Evolutionary conservation across 2,797 vertebrate species (phyloP), one percentile per base, ranked within the genome.

Genomic region (Ciconia nigra): DNA sequence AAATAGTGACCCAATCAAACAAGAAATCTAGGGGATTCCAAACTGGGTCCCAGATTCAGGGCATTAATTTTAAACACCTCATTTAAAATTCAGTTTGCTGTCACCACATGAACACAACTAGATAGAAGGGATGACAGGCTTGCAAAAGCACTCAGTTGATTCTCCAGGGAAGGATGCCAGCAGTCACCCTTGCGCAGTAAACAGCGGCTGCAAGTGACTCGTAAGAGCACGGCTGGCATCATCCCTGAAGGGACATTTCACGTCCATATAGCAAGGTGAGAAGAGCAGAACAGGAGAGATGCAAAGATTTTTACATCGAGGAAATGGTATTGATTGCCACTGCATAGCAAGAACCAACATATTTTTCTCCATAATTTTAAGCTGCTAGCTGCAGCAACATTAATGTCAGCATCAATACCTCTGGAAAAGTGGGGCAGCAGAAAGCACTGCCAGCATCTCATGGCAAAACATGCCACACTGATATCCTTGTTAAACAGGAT

Each of bases 401-500:
- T 89, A 2, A 6, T 15, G 63, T 93, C 94, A 77, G 81, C 70
- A 90, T 57, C 91, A 42, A 90, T 87, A 77, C 67, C 80, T 72
- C 78, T 31, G 76, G 80, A 93, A 95, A 98, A 97, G 82, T 89
- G 93, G 89, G 85, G 61, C 92, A 96, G 90, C 73, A 80, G 25
- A 76, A 90, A 91, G 79, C 86, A 87, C 92, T 93, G 83, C 86
- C 90, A 92, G 92, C 79, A 74, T 83, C 89, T 92, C 92, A 79
- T 74, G 69, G 95, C 80, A 92, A 83, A 94, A 87, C 77, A 91
- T 35, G 63, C 83, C 90, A 83, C 24, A 15, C 29, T 25, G 85
- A 95, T 87, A 88, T 57, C 77, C 94, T 55, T 91, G 91, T 92
- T 96, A 81, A 95, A 96, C 7, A 86, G 54, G 77, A 97, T 95